A percentile compares a stretch with the other conserved stretches of the same genome.
These are phyloP conservation scores for Pherbina coryleti DNA, from an alignment of 2,888 invertebrate genomes.

Conservation along the genomic window DNA sequence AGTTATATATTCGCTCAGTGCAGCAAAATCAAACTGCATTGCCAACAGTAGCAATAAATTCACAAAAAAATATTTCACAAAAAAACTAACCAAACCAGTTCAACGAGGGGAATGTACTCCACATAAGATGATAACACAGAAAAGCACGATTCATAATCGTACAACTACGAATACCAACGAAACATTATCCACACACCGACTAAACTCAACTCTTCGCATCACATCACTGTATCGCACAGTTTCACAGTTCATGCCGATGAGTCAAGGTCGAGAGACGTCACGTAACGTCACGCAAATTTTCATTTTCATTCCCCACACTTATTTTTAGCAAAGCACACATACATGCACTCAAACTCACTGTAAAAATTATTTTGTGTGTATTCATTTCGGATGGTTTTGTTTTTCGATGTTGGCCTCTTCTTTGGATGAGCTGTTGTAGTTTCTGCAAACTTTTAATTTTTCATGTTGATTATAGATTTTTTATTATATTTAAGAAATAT, in stretches of 20 bases:
- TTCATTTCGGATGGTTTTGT: background rate
- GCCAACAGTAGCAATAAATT: background rate
- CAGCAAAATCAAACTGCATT: conserved; percentile 22
- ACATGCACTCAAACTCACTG: conserved; percentile 26
- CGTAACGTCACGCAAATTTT: conserved; percentile 65
- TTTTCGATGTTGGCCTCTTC: background rate
- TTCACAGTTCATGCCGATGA: conserved; percentile 69
- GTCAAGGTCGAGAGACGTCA: conserved; percentile 69
- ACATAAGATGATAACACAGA: conserved; percentile 32
- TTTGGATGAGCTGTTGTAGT: background rate
- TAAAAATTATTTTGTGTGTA: background rate
- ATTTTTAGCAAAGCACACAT: conserved; percentile 42
- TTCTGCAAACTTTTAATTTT: background rate
- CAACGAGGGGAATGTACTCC: conserved; percentile 52
- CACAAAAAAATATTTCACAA: background rate
- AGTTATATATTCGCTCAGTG: background rate
- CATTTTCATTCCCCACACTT: conserved; percentile 60
- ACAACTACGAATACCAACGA: conserved; percentile 35
- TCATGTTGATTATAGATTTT: background rate
- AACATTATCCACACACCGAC: conserved; percentile 33
- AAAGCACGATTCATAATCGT: conserved; percentile 17
- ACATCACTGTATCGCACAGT: conserved; percentile 53
- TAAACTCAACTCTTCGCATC: conserved; percentile 38
- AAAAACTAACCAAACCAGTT: conserved; percentile 45
- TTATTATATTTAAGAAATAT: background rate